phyloP scores from a whole-genome alignment of 2,797 vertebrate genomes.

The Sebastes flavidus region DNA sequence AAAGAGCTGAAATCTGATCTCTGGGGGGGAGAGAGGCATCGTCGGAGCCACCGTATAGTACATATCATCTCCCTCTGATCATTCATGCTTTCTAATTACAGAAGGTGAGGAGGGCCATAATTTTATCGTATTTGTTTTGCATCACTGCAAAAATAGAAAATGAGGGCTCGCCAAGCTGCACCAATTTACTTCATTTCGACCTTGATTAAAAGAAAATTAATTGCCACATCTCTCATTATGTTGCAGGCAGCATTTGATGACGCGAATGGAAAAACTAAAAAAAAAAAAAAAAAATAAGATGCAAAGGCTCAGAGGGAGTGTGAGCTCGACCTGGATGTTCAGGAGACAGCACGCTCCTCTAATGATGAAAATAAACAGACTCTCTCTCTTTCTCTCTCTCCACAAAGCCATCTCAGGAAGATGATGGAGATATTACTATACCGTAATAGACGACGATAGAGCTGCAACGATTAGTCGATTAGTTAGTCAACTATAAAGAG shows the following conservation, averaged over 20 bases:
- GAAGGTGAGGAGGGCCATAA: slow-evolving; percentile 99
- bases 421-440: slow-evolving; percentile 50
- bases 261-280: slow-evolving; percentile 79
- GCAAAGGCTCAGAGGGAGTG: slow-evolving; percentile 70
- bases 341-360: slow-evolving; percentile 67
- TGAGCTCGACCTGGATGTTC: slow-evolving; percentile 76
- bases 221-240: slow-evolving; percentile 99
- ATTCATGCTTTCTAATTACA: slow-evolving; percentile 99
- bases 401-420: slow-evolving; percentile 66
- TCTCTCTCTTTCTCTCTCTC: slow-evolving; percentile 59
- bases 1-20: slow-evolving; percentile 89
- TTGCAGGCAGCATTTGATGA: slow-evolving; percentile 94
- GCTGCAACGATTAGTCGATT: no score
- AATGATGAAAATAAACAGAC: slow-evolving; percentile 80
- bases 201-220: slow-evolving; percentile 99
- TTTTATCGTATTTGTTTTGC: slow-evolving; percentile 99
- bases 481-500: no score
- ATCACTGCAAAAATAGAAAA: slow-evolving; percentile 99
- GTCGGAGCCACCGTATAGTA: slow-evolving; percentile 82
- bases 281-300: slow-evolving; percentile 73
- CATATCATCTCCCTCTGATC: slow-evolving; percentile 94
- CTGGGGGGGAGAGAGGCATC: slow-evolving; percentile 76
- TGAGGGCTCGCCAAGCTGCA: slow-evolving; percentile 96
- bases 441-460: slow-evolving; percentile 31
- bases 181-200: slow-evolving; percentile 99